phyloP scores from a whole-genome alignment of 2,113 vertebrate genomes.

The Budorcas taxicolor region DNA sequence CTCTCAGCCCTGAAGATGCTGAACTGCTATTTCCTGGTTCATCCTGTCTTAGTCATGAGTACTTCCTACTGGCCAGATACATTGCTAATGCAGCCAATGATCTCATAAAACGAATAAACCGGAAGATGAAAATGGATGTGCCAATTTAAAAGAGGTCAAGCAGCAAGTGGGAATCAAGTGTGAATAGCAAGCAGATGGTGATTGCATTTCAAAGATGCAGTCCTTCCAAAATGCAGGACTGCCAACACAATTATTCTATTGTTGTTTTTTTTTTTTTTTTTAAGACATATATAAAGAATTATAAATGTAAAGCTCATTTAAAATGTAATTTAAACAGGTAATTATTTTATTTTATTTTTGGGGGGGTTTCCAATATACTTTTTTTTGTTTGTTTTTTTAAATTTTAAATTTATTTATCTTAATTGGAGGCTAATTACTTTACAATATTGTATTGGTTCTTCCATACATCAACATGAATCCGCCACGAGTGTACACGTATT shows the following conservation, averaged over 20 bases:
- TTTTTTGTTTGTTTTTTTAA: too few relatives aligned
- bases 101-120: conserved; percentile 22
- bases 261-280: background rate
- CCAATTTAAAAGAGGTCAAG: conserved; percentile 49
- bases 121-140: conserved; percentile 7
- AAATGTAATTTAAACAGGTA: background rate
- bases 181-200: conserved; percentile 31
- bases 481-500: too few relatives aligned
- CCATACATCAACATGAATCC: too few relatives aligned
- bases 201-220: background rate
- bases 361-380: too few relatives aligned
- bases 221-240: background rate
- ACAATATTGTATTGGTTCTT: too few relatives aligned
- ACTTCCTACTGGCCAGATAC: background rate
- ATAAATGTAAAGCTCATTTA: background rate
- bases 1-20: background rate
- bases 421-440: too few relatives aligned
- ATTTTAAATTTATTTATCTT: too few relatives aligned
- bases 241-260: background rate
- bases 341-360: background rate
- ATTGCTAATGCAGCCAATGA: conserved; percentile 30
- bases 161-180: conserved; percentile 7
- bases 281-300: background rate
- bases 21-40: background rate
- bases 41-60: background rate